Conservation (phyloP, 2,888 invertebrate genomes). For the Neoascia interrupta region DNA sequence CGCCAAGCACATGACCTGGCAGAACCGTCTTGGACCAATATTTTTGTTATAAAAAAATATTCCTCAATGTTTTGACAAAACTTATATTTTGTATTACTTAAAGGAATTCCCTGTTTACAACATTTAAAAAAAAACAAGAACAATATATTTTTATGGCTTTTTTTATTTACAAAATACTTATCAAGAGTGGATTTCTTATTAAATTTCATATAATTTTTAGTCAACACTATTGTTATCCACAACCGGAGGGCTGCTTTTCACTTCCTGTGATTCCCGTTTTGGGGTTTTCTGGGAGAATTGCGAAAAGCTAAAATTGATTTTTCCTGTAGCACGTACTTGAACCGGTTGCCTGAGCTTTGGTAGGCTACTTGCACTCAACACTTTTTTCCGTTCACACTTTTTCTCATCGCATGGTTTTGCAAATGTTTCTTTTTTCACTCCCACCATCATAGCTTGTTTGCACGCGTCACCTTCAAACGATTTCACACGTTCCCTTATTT, state of each 20-base stretch:
- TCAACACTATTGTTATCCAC: slow-evolving; percentile 3
- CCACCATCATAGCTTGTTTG: slow-evolving; percentile 51
- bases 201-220: neutral
- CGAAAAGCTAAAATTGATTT: slow-evolving; percentile 76
- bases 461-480: slow-evolving; percentile 75
- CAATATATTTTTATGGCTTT: too few species aligned
- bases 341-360: slow-evolving; percentile 70
- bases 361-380: slow-evolving; percentile 34
- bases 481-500: slow-evolving; percentile 76
- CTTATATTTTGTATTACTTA: too few species aligned
- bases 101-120: too few species aligned
- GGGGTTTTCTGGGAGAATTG: slow-evolving; percentile 74
- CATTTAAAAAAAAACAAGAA: too few species aligned
- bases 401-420: slow-evolving; percentile 40
- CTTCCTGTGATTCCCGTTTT: slow-evolving; percentile 77
- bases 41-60: too few species aligned
- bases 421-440: slow-evolving; percentile 49
- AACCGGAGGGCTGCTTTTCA: neutral
- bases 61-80: too few species aligned
- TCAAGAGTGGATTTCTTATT: too few species aligned
- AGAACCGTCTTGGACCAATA: too few species aligned
- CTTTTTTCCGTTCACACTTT: slow-evolving; percentile 37
- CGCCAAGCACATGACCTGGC: too few species aligned
- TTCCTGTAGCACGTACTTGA: slow-evolving; percentile 74
- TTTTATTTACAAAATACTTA: too few species aligned